Conservation (phyloP, 2,113 vertebrate genomes). For the Aptenodytes forsteri region DNA sequence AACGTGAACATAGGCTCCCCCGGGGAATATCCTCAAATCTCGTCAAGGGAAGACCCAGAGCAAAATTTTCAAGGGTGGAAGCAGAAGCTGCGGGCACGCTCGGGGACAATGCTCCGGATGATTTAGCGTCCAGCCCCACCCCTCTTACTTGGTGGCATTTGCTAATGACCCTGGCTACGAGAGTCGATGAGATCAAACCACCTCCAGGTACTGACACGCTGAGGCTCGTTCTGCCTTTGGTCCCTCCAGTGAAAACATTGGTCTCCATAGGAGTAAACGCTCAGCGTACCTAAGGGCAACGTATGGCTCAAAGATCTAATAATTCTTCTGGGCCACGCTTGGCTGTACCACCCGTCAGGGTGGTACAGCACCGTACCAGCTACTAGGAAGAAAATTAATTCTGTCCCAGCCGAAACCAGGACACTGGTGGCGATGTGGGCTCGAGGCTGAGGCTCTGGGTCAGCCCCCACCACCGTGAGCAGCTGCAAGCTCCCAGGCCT, state of each 20-base stretch:
- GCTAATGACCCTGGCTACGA: neutral
- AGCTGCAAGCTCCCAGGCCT: neutral
- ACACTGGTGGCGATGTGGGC: neutral
- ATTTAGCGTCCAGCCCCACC: neutral
- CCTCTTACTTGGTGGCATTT: neutral
- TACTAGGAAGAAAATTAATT: too few species aligned
- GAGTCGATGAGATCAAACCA: neutral
- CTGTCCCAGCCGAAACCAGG: too few species aligned
- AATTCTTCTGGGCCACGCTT: neutral
- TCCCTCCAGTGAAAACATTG: neutral
- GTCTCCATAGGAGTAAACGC: neutral
- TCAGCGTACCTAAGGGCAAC: neutral
- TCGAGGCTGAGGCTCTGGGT: too few species aligned
- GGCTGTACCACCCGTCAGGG: neutral
- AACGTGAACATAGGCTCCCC: fast-evolving
- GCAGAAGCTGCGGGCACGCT: fast-evolving
- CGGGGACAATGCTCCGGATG: neutral
- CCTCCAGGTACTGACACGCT: neutral
- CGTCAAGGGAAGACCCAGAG: neutral
- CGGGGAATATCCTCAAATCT: neutral
- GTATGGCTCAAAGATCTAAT: neutral
- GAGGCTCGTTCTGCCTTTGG: neutral
- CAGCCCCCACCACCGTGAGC: neutral
- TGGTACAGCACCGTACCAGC: too few species aligned
- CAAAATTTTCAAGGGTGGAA: neutral